Percentiles rank a stretch among this genome's conserved stretches.
These are phyloP conservation scores for Gymnobelideus leadbeateri DNA, from an alignment of 2,113 vertebrate genomes.

Conservation along the genomic window DNA sequence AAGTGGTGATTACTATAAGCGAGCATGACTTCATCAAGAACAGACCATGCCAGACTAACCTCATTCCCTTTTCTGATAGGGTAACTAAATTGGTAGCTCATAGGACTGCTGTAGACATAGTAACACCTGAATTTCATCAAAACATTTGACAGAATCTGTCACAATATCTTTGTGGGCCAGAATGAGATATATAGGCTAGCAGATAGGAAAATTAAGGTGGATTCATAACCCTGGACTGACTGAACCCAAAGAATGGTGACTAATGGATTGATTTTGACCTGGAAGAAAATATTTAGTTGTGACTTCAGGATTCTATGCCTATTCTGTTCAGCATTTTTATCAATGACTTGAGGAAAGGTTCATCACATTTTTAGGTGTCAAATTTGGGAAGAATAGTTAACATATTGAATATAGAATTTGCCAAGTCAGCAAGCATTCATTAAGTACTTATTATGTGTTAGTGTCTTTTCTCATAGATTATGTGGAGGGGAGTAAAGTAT, in stretches of 20 bases:
- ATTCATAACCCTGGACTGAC: neutral
- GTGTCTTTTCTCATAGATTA: neutral
- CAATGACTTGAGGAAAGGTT: neutral
- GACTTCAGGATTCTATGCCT: neutral
- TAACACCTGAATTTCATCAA: neutral
- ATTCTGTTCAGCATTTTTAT: neutral
- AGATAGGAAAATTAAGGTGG: neutral
- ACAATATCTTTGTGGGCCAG: neutral
- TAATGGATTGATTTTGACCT: neutral
- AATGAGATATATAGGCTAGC: neutral
- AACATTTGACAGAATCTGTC: neutral
- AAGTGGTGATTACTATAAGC: conserved; percentile 10
- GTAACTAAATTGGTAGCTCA: conserved; percentile 7
- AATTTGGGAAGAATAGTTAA: neutral
- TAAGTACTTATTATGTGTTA: neutral
- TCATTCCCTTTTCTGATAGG: neutral
- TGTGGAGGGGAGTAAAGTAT: neutral
- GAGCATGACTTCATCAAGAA: neutral
- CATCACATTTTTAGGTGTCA: neutral
- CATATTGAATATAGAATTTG: neutral
- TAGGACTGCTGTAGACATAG: neutral
- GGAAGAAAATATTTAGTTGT: neutral
- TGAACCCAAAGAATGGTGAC: neutral
- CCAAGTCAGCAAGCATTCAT: neutral
- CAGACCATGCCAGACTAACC: conserved; percentile 2